Evolutionary conservation across 2,888 invertebrate genomes (phyloP), one percentile per base, ranked within the genome.

Genomic region (Pristionchus exspectatus): DNA sequence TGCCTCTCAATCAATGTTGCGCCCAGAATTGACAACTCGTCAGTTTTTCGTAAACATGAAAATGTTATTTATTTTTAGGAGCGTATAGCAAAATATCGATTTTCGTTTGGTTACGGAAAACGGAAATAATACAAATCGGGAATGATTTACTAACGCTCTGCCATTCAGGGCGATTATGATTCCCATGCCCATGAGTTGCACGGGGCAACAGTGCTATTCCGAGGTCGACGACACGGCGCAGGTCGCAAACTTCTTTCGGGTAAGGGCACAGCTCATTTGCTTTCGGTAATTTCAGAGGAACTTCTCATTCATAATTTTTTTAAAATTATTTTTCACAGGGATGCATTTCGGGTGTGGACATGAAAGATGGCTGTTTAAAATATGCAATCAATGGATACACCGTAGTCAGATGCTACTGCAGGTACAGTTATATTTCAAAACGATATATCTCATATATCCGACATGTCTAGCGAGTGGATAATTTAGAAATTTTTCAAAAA

Each of bases 141-240:
- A 5, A 44, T 44, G 4, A 3, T 44, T 5, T 44, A 44, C 44
- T 44, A 44, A 44, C 44, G n/a, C n/a, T n/a, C 14, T 12, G 16
- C 18, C 56, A 18, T 56, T 56, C 56, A 56, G 56, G 56, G 56
- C 56, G 18, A 56, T 56, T 44, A 44, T 44, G 44, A 44, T 44
- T 5, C 44, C 44, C 44, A 44, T 44, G 4, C 44, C 44, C 44
- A 44, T 44, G 44, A 44, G 44, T 44, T 44, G 44, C 44, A 44
- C 44, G n/a, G 81, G 81, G 12, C 81, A 81, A n/a, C 50, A 81
- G 14, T 81, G 81, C 81, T 81, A 81, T 54, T 0, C 4, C n/a
- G 50, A 81, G 7, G 12, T 1, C 2, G 81, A 81, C 4, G 81
- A 81, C 0, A 81, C 1, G 24, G 27, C 0, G 24, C 18, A 27